Evolutionary conservation across 1,140 invertebrate genomes (phyloP).

Genomic region (Cotesia glomerata): DNA sequence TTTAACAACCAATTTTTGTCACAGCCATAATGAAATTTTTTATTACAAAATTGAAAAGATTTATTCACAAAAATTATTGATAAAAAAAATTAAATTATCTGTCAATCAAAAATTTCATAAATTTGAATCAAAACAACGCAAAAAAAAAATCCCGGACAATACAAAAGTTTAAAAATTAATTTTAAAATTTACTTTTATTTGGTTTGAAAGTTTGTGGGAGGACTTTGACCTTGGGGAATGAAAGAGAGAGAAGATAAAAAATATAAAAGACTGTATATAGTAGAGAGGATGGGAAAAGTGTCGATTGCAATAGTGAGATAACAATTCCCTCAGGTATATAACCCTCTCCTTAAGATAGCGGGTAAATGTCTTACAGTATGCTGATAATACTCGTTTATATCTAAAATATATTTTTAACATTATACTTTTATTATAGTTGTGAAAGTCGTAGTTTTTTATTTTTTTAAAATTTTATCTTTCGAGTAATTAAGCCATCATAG

Average conservation of each 20-base stretch:
- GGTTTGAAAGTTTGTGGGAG: not conserved
- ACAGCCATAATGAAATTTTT: no score
- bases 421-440: not conserved
- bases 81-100: no score
- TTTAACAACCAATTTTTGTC: no score
- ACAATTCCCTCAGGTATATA: not conserved
- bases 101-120: no score
- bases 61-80: no score
- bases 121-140: no score
- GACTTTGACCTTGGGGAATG: not conserved
- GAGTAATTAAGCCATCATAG: not conserved
- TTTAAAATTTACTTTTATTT: no score
- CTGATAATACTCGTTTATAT: not conserved
- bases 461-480: not conserved
- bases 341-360: no score
- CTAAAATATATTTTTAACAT: not conserved
- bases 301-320: conserved; percentile 11
- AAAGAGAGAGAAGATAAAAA: not conserved
- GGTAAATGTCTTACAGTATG: not conserved
- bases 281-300: conserved; percentile 10
- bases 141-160: no score
- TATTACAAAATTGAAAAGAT: no score
- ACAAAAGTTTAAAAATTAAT: no score
- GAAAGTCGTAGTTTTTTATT: no score
- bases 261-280: not conserved